phyloP scores from a whole-genome alignment of 2,797 vertebrate species.

The Sparus aurata region DNA sequence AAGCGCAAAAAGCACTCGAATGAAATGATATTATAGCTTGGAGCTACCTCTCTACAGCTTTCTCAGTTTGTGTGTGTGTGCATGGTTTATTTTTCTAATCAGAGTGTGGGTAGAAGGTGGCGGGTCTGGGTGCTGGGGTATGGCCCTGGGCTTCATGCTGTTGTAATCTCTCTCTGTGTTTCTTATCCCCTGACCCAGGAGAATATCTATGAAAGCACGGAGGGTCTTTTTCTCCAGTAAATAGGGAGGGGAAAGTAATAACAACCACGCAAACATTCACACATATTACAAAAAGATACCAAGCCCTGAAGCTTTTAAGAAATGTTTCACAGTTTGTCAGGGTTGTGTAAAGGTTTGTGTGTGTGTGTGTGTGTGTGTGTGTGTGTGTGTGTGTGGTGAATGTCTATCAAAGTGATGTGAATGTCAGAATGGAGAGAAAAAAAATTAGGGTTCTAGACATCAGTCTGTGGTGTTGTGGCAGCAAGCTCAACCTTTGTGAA shows the following conservation, averaged over 20 bases:
- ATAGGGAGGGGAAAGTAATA: conserved; percentile 62
- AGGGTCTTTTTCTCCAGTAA: conserved; percentile 56
- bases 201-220: conserved; percentile 62
- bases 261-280: conserved; percentile 62
- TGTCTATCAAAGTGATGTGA: conserved; percentile 55
- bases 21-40: conserved; percentile 83
- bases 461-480: conserved; percentile 46
- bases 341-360: conserved; percentile 19
- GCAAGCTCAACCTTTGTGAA: conserved; percentile 53
- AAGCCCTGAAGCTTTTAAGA: conserved; percentile 58
- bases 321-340: conserved; percentile 20
- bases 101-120: conserved; percentile 72
- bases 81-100: conserved; percentile 82
- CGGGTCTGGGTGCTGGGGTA: conserved; percentile 56
- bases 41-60: conserved; percentile 75
- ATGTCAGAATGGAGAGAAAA: conserved; percentile 32
- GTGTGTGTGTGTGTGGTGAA: conserved; percentile 25
- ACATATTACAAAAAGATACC: conserved; percentile 52
- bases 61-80: conserved; percentile 57
- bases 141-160: conserved; percentile 69
- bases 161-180: conserved; percentile 74
- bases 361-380: conserved; percentile 31
- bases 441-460: conserved; percentile 31
- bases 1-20: conserved; percentile 80
- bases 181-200: conserved; percentile 73